Evolutionary conservation across 1,140 invertebrate species (phyloP).

Genomic region (Camponotus floridanus): DNA sequence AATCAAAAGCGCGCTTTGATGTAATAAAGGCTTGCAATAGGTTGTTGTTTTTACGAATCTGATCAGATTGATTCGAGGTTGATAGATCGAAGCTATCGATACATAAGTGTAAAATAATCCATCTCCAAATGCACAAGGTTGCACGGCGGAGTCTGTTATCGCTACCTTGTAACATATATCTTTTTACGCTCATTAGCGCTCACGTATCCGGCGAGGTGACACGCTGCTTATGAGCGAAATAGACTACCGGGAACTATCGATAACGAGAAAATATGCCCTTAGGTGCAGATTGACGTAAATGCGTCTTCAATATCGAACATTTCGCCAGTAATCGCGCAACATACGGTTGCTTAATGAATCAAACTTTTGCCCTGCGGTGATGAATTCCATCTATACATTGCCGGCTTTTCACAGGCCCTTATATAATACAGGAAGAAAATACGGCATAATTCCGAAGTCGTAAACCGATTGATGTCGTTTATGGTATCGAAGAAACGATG

Average conservation of each 20-base stretch:
- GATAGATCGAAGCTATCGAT: not conserved
- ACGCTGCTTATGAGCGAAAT: not conserved
- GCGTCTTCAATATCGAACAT: slow-evolving; percentile 18
- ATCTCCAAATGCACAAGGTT: slow-evolving; percentile 62
- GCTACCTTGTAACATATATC: slow-evolving; percentile 73
- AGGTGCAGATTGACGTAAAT: slow-evolving; percentile 40
- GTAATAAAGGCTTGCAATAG: not conserved
- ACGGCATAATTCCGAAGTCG: slow-evolving; percentile 1
- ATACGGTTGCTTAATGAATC: slow-evolving; percentile 33
- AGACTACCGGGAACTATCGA: slow-evolving; percentile 32
- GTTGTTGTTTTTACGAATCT: not conserved
- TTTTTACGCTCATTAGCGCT: slow-evolving; percentile 69
- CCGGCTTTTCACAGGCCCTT: slow-evolving; percentile 13
- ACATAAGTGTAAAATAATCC: slow-evolving; percentile 55
- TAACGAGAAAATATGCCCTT: slow-evolving; percentile 62
- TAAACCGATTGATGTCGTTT: not conserved
- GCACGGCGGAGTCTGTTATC: slow-evolving; percentile 58
- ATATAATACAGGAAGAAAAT: slow-evolving; percentile 25
- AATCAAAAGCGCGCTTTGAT: too few species aligned
- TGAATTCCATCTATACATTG: slow-evolving; percentile 39
- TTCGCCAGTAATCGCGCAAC: not conserved
- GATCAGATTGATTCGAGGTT: not conserved
- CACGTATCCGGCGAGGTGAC: slow-evolving; percentile 43
- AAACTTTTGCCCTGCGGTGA: not conserved
- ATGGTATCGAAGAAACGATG: not conserved